phyloP scores from a whole-genome alignment of 2,797 vertebrate species.

The Pitangus sulphuratus region DNA sequence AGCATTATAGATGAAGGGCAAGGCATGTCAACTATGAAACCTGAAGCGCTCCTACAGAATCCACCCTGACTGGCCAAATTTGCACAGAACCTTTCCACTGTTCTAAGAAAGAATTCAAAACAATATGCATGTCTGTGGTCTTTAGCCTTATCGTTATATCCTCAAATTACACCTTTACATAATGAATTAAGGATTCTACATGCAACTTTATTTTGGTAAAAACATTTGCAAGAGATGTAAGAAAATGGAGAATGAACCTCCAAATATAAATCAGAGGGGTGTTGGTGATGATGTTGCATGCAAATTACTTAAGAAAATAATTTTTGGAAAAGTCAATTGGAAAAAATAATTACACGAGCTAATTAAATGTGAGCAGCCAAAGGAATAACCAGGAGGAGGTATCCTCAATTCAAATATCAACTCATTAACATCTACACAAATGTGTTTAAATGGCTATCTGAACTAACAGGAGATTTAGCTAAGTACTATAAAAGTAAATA shows the following conservation, averaged over 20 bases:
- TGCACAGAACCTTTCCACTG: background rate
- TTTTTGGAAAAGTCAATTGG: background rate
- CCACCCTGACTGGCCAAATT: rapidly evolving
- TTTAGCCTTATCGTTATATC: background rate
- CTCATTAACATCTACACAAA: background rate
- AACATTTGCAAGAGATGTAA: background rate
- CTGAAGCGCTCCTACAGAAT: background rate
- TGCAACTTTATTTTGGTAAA: background rate
- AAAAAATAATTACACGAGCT: background rate
- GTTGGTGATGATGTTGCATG: background rate
- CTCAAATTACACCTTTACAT: background rate
- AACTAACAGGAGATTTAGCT: background rate
- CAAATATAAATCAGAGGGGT: background rate
- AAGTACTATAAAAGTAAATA: background rate
- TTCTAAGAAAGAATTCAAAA: background rate
- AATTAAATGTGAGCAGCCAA: background rate
- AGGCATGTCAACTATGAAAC: background rate
- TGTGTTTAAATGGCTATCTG: background rate
- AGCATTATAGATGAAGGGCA: background rate
- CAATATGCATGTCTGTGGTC: rapidly evolving
- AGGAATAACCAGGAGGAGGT: background rate
- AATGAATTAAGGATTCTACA: background rate
- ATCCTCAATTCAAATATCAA: background rate
- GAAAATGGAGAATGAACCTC: background rate
- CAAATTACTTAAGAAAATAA: background rate